Evolutionary conservation across 2,113 vertebrate genomes (phyloP).

Genomic region (Nerophis ophidion): DNA sequence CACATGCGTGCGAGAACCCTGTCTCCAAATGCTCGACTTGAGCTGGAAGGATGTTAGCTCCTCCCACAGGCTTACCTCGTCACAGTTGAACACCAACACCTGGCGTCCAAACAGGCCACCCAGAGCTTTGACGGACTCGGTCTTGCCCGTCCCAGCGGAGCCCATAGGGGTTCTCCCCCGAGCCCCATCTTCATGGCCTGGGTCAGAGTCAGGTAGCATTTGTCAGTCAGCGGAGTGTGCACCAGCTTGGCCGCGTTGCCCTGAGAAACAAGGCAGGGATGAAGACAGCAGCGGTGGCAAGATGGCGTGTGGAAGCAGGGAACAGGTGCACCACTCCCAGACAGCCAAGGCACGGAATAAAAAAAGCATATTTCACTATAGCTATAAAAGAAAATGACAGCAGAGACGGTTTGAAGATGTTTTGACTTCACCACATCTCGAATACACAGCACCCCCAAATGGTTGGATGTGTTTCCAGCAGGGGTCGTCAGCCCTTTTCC

Average conservation of each 20-base stretch:
- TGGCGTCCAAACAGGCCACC: constrained; percentile 93
- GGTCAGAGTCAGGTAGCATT: constrained; percentile 94
- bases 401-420: not conserved
- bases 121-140: constrained; percentile 94
- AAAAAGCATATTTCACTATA: not conserved
- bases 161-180: constrained; percentile 94
- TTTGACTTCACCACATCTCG: constrained; percentile 18
- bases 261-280: constrained; percentile 54
- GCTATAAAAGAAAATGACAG: constrained; percentile 13
- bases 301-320: not conserved
- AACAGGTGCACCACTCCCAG: not conserved
- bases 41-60: not conserved
- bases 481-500: too few species aligned
- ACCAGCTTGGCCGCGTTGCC: constrained; percentile 94
- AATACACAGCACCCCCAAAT: constrained; percentile 51
- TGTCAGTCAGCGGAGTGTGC: constrained; percentile 94
- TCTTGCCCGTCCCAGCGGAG: constrained; percentile 97
- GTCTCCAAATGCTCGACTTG: not conserved
- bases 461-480: constrained; percentile 16
- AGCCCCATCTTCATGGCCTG: constrained; percentile 97
- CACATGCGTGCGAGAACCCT: too few species aligned
- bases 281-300: not conserved
- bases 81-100: constrained; percentile 97
- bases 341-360: not conserved
- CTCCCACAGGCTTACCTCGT: constrained; percentile 77